Conservation (phyloP, 2,888 invertebrate genomes). For the Cremastobaeus sp. region DNA sequence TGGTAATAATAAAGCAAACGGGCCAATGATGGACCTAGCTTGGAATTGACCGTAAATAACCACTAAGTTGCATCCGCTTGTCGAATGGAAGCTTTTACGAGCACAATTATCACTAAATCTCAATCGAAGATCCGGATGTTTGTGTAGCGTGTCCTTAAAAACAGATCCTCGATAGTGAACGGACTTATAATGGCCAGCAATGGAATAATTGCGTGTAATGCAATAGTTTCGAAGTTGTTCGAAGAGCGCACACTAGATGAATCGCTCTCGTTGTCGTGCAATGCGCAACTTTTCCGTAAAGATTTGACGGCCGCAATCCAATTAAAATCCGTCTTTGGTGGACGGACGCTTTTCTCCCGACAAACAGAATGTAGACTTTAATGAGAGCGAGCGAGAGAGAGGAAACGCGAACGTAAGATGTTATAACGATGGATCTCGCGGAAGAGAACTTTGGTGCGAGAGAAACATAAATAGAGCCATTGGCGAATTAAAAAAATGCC, state of each 20-base stretch:
- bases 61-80: slow-evolving; percentile 6
- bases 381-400: neutral
- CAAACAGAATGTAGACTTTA: neutral
- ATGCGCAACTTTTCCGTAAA: slow-evolving; percentile 11
- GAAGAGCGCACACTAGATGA: neutral
- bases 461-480: neutral
- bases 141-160: slow-evolving; percentile 38
- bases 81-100: slow-evolving; percentile 3
- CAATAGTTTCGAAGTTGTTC: slow-evolving; percentile 33
- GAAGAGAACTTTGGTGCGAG: neutral
- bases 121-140: slow-evolving; percentile 28
- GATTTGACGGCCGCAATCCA: slow-evolving; percentile 3
- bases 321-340: slow-evolving; percentile 28
- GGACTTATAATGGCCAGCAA: slow-evolving; percentile 38
- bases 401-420: neutral
- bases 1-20: no score
- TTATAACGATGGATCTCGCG: slow-evolving; percentile 11
- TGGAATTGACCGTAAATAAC: no score
- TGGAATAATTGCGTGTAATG: slow-evolving; percentile 53
- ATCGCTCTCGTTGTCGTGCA: slow-evolving; percentile 8
- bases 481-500: slow-evolving; percentile 3
- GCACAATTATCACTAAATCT: slow-evolving; percentile 14
- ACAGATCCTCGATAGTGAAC: slow-evolving; percentile 22
- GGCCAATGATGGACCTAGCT: no score
- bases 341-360: neutral